Evolutionary conservation across 2,797 vertebrate species (phyloP), one percentile per base, ranked within the genome.

Genomic region (Kryptolebias ocellatus): DNA sequence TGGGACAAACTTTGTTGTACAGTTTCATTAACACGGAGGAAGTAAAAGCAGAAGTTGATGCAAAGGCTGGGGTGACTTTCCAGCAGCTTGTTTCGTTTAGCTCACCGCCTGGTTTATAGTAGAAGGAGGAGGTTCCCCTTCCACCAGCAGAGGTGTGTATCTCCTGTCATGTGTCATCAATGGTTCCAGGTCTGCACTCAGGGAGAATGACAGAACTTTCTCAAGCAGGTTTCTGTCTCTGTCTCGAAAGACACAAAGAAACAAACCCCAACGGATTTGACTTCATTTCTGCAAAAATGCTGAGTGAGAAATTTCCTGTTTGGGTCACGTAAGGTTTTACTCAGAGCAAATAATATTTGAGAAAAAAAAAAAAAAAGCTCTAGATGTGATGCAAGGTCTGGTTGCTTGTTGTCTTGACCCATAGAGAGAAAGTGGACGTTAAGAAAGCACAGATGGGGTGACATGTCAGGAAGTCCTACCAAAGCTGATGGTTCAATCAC

Each of bases 11-110:
- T 18, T 34, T 60, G 51, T 10, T 24, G 20, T 24, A 24, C 42
- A 63, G 75, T 78, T 75, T 64, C 56, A 63, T 66, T 49, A 78
- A 56, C 47, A 63, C 45, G 64, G 28, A 82, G 79, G 77, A 86
- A 85, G 73, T 61, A 84, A 85, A 89, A 90, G 81, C 81, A 87
- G 76, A 88, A 87, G 84, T 77, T 69, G 60, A 44, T 49, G 61
- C 17, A 5, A 55, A 78, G 50, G 53, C 59, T 56, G 29, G 29
- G 63, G 67, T 53, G 63, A 69, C 64, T 83, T 83, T 71, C 70
- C 67, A 37, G 71, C 65, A 77, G 66, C 62, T 63, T 54, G 71
- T 79, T 79, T 80, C 55, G 5, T 75, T 76, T 46, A 46, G 37
- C 51, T 70, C 8, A 24, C 20, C 11, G 9, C 37, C 11, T 39